Base-by-base conservation (phyloP, 2,113 vertebrate genomes). In the Ranitomeya imitator region DNA sequence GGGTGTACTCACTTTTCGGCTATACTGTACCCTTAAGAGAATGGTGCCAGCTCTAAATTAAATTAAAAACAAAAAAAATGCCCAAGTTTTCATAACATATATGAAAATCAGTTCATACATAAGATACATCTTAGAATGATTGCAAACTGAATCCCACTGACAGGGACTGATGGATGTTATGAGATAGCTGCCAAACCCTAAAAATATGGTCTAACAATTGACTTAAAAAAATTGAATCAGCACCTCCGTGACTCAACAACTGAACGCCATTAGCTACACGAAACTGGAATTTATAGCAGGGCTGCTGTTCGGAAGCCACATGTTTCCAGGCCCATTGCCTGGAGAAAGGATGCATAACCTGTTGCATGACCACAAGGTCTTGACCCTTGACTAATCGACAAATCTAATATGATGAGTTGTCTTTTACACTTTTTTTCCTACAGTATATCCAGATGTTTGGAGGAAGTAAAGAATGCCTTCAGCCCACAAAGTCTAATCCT, bases 251-350 rank as follows among this genome's bases (percentile, higher is more conserved):
- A 76, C 73, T 76, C 37, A 76, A 52, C 45, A 52, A 76, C 16
- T 21, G 45, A 76, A 76, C 18, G 6, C 73, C 18, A 52, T 76
- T 76, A 76, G 45, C 73, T 52, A 16, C 12, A 45, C 37, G 51
- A 74, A 19, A 21, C 16, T 52, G 45, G 73, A 76, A 76, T 76
- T 76, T 76, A 76, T 76, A 9, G 45, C 19, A 11, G 45, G 73
- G 73, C 73, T 76, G 37, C 73, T 31, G 16, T 51, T 76, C 73
- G 9, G 73, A 76, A 76, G 73, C 73, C 73, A 52, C 73, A 76
- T 76, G 45, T 76, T 76, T 76, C 73, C 37, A 76, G 73, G 73
- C 37, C 73, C 73, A 52, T 1, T 76, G 73, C 18, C 45, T 51
- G 45, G 73, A 76, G 51, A 76, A 52, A 52, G 52, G 73, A 76